phyloP scores from a whole-genome alignment of 1,140 invertebrate genomes.

The Bombus cullumanus region DNA sequence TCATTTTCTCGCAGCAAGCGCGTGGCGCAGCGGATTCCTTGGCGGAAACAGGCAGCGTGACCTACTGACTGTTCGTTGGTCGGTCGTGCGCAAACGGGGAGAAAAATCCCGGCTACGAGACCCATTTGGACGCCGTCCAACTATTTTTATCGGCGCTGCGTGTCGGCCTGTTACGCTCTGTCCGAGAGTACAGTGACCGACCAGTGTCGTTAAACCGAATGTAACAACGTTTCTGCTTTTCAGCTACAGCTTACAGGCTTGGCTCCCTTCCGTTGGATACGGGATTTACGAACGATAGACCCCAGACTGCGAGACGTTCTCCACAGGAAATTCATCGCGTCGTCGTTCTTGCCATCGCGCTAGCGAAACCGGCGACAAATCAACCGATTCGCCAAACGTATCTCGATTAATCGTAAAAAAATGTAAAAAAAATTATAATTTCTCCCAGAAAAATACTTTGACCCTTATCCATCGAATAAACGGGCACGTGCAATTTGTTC shows the following conservation, averaged over 20 bases:
- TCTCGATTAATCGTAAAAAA: not conserved
- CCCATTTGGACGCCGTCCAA: constrained; percentile 65
- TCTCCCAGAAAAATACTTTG: not conserved
- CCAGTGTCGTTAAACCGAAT: constrained; percentile 67
- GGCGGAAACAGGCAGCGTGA: constrained; percentile 43
- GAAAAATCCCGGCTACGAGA: constrained; percentile 61
- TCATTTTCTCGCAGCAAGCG: constrained; percentile 14
- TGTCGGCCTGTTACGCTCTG: constrained; percentile 50
- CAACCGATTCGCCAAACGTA: not conserved
- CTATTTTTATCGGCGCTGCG: constrained; percentile 66
- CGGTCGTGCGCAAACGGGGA: constrained; percentile 31
- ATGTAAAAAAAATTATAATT: not conserved
- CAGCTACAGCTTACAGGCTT: constrained; percentile 20
- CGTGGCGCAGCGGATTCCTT: constrained; percentile 31
- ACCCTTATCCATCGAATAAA: not conserved
- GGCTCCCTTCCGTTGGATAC: constrained; percentile 29
- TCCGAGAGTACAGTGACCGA: constrained; percentile 45
- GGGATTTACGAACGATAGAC: constrained; percentile 50
- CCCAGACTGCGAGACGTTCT: not conserved
- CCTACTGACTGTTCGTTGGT: constrained; percentile 53
- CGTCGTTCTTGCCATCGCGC: too few relatives aligned
- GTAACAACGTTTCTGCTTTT: constrained; percentile 44
- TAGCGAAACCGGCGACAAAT: not conserved
- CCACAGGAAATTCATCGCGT: too few relatives aligned
- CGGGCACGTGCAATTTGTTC: not conserved